Conservation (phyloP, 1,140 invertebrate genomes). For the Bombus huntii region DNA sequence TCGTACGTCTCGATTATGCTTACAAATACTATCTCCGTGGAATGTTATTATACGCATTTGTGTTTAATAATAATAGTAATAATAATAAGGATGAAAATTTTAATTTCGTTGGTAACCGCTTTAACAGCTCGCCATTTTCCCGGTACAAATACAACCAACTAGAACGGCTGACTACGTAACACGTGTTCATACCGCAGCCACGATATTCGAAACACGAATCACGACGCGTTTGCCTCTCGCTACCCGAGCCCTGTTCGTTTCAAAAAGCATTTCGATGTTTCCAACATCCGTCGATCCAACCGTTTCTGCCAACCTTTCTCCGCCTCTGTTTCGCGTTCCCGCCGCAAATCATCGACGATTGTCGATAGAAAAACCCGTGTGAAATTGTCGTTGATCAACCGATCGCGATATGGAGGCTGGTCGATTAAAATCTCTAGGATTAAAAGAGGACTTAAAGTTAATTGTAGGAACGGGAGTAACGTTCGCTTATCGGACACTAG, state of each 20-base stretch:
- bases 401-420: neutral
- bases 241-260: neutral
- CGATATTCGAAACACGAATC: neutral
- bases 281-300: neutral
- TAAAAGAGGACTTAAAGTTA: neutral
- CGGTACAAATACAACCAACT: neutral
- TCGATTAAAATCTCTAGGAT: neutral
- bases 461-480: neutral
- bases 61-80: neutral
- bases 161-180: conserved; percentile 13
- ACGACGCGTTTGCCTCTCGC: neutral
- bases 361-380: neutral
- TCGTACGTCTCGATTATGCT: no score
- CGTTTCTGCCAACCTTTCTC: neutral
- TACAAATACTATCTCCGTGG: neutral
- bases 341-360: no score
- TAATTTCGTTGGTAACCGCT: neutral
- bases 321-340: no score
- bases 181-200: neutral
- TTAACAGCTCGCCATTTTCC: neutral
- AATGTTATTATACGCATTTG: neutral
- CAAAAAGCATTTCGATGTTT: conserved; percentile 15
- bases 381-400: neutral
- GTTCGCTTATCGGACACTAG: conserved; percentile 6
- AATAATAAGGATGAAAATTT: neutral